Conservation (phyloP, 2,797 vertebrate species). For the Malurus splendens region DNA sequence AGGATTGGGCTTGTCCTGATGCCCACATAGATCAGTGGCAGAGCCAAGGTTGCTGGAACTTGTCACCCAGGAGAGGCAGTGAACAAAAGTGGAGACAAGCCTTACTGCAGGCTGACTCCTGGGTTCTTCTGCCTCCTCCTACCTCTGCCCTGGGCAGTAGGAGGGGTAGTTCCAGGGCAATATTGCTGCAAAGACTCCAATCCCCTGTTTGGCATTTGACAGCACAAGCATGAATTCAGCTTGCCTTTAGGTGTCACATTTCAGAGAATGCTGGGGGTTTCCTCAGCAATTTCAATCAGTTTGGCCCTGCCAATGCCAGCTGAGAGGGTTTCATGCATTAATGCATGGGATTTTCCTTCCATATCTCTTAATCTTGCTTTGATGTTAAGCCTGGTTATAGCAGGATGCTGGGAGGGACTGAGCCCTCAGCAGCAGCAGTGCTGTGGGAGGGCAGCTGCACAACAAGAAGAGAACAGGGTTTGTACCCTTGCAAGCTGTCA, state of each 20-base stretch:
- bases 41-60: neutral
- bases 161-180: neutral
- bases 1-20: neutral
- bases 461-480: neutral
- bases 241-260: neutral
- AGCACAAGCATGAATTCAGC: neutral
- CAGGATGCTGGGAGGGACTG: neutral
- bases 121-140: neutral
- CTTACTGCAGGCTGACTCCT: neutral
- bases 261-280: neutral
- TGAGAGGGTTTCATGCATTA: neutral
- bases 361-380: conserved; percentile 21
- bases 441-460: neutral
- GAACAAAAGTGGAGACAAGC: neutral
- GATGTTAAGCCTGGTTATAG: neutral
- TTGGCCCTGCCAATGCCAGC: neutral
- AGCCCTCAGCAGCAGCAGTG: neutral
- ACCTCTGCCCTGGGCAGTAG: neutral
- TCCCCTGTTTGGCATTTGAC: rapidly evolving
- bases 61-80: neutral
- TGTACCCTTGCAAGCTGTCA: neutral
- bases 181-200: neutral
- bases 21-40: neutral
- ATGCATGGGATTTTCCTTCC: neutral
- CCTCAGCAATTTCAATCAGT: neutral